Evolutionary conservation across 1,140 invertebrate species (phyloP), one percentile per base, ranked within the genome.

Genomic region (Lepidotrigona ventralis): DNA sequence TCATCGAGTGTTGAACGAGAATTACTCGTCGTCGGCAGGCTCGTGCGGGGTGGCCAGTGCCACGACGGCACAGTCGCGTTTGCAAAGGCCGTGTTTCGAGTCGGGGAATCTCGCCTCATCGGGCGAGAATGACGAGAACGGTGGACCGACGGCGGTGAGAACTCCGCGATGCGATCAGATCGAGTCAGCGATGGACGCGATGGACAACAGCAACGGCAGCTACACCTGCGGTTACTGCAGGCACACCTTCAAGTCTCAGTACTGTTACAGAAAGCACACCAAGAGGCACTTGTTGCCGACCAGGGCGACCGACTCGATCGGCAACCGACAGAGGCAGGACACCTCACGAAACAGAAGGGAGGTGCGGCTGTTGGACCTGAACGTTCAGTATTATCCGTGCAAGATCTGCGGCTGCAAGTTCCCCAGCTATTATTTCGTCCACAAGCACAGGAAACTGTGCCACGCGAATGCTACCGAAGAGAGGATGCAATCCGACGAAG

Each of bases 351-450:
- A 81, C 46, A 93, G 93, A 23, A 93, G 95, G 19, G 96, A 96
- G 85, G 95, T 96, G 5, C 95, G 96, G 76, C 93, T 96, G 1
- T 90, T 97, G 29, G 97, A 98, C 87, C 95, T 98, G 91, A 97
- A 98, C 88, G 96, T 98, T 0, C 97, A 98, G 92, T 98, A 98
- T 94, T 98, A 98, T 93, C 97, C 98, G 0, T 98, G 98, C 94
- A 98, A 98, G 93, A 98, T 97, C 0, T 98, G 98, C 93, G 98
- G 98, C 39, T 97, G 96, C 91, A 98, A 98, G 94, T 98, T 98
- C 91, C 98, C 98, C 0, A 98, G 97, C 86, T 98, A 98, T 91
- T 98, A 98, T 92, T 98, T 98, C 94, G 98, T 98, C 8, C 98
- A 98, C 91, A 98, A 98, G 90, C 98, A 98, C 93, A 94, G 97